These are phyloP conservation scores for Anastrepha ludens DNA, from an alignment of 1,140 invertebrate genomes.

Conservation along the genomic window DNA sequence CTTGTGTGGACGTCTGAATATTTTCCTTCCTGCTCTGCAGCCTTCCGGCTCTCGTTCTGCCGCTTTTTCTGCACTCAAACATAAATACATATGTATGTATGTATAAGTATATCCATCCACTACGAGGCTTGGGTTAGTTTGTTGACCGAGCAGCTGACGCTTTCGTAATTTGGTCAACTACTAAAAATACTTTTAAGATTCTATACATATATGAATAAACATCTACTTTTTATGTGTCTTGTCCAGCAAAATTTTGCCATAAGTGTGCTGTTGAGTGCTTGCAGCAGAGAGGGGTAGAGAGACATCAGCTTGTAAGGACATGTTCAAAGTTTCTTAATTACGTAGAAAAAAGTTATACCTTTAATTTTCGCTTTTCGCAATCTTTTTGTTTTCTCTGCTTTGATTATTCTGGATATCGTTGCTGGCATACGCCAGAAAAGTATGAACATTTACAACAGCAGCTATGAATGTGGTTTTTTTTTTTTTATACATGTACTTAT, in stretches of 20 bases:
- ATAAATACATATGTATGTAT: background rate
- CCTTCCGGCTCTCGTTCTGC: background rate
- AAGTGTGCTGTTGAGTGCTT: background rate
- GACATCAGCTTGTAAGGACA: slow-evolving; percentile 13
- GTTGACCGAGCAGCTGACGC: slow-evolving; percentile 30
- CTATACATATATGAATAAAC: background rate
- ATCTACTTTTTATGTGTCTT: background rate
- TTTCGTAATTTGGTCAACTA: slow-evolving; percentile 27
- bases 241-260: background rate
- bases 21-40: background rate
- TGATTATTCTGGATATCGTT: no score
- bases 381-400: background rate
- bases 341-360: background rate
- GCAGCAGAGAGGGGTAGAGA: background rate
- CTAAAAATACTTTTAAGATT: slow-evolving; percentile 1
- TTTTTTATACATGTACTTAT: no score
- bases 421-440: no score
- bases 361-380: background rate
- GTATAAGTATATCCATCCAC: no score
- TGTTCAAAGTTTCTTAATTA: slow-evolving; percentile 46
- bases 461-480: no score
- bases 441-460: no score
- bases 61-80: no score
- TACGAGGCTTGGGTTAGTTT: background rate
- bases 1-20: background rate